phyloP scores from a whole-genome alignment of 2,888 invertebrate genomes.

The Eilema caniola region DNA sequence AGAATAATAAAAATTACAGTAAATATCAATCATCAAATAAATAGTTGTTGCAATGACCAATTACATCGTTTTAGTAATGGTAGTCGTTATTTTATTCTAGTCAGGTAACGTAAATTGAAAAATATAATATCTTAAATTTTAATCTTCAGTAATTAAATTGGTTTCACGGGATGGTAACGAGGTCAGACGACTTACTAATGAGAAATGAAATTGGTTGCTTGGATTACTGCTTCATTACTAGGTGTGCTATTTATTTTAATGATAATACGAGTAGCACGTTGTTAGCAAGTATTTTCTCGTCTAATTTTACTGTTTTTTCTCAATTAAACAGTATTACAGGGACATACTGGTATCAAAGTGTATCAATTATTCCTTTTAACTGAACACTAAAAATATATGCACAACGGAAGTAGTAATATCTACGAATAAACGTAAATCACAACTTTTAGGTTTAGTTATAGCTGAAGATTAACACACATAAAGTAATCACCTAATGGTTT shows the following conservation, averaged over 20 bases:
- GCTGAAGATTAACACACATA: too few species aligned
- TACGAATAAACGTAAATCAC: too few species aligned
- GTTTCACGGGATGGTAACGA: slow-evolving; percentile 32
- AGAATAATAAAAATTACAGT: slow-evolving; percentile 19
- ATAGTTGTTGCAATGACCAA: slow-evolving; percentile 9
- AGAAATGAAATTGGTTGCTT: slow-evolving; percentile 45
- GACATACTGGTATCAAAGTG: too few species aligned
- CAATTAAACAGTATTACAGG: neutral
- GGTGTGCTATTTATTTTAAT: slow-evolving; percentile 30
- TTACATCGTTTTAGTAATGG: slow-evolving; percentile 5
- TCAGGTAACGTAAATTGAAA: slow-evolving; percentile 33
- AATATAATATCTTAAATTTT: slow-evolving; percentile 39
- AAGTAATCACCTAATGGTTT: too few species aligned
- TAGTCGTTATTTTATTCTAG: slow-evolving; percentile 14
- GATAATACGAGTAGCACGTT: neutral
- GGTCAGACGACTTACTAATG: slow-evolving; percentile 40
- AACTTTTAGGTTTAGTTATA: too few species aligned
- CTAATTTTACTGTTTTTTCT: neutral
- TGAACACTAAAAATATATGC: too few species aligned
- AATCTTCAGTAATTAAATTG: slow-evolving; percentile 48
- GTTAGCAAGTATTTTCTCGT: slow-evolving; percentile 1
- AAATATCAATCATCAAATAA: slow-evolving; percentile 13
- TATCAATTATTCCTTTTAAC: too few species aligned
- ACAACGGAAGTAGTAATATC: too few species aligned
- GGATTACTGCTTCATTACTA: slow-evolving; percentile 33